A percentile compares a stretch with the other conserved stretches of the same genome.
These are phyloP conservation scores for Galago senegalensis DNA, from an alignment of 2,797 vertebrate species.

Conservation along the genomic window DNA sequence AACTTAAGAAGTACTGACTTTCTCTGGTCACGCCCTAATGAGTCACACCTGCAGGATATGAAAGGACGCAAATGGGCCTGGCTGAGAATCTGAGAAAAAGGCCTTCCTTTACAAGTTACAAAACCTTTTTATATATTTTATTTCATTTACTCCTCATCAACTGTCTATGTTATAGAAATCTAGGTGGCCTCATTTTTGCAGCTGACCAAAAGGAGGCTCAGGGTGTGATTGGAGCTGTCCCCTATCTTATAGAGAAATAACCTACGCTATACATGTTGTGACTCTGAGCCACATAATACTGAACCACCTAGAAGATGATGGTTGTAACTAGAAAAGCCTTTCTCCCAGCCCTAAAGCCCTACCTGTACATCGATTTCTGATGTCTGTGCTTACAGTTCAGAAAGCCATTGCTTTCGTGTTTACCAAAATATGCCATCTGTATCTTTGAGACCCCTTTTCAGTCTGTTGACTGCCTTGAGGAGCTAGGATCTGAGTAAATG, in stretches of 20 bases:
- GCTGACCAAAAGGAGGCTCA: background rate
- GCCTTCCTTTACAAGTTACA: background rate
- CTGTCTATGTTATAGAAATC: background rate
- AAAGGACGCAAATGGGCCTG: background rate
- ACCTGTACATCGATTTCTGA: background rate
- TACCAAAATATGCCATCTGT: background rate
- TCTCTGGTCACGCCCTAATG: background rate
- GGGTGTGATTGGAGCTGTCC: background rate
- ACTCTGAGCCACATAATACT: background rate
- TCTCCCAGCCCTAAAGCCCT: background rate
- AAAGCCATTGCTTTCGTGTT: background rate
- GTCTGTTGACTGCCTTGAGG: background rate
- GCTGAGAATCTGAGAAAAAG: background rate
- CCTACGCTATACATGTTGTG: background rate
- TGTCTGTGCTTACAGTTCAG: background rate
- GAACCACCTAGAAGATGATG: background rate
- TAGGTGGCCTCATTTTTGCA: background rate
- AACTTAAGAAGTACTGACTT: background rate
- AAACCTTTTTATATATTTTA: background rate
- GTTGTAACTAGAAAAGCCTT: background rate
- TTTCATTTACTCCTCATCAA: background rate
- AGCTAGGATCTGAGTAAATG: conserved; percentile 18
- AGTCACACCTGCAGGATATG: background rate
- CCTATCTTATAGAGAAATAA: background rate
- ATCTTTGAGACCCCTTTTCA: background rate